phyloP scores from a whole-genome alignment of 2,797 vertebrate species.

The Myotis myotis region DNA sequence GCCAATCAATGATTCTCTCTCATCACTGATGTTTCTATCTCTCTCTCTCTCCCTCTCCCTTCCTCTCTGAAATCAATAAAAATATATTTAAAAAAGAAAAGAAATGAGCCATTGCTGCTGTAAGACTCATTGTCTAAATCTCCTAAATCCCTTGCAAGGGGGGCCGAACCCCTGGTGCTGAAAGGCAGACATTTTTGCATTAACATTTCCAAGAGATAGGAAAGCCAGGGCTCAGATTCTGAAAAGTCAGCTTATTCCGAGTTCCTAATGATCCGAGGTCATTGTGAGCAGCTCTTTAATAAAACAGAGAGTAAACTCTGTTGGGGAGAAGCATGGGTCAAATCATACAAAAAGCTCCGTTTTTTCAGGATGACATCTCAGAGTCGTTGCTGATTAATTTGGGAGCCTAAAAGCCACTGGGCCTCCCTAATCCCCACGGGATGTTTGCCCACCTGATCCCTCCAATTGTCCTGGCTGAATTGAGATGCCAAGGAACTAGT shows the following conservation, averaged over 20 bases:
- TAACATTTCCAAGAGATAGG: background rate
- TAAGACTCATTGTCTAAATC: constrained; percentile 1
- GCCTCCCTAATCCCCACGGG: background rate
- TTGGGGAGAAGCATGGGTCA: background rate
- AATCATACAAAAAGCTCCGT: background rate
- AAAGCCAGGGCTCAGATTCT: background rate
- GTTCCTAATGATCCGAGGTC: background rate
- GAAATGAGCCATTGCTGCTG: background rate
- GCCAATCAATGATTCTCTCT: too few relatives aligned
- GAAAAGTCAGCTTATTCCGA: background rate
- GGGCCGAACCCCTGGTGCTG: background rate
- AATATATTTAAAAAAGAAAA: background rate
- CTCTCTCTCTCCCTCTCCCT: too few relatives aligned
- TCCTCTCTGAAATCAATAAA: too few relatives aligned
- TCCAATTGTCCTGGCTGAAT: background rate
- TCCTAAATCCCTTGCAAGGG: background rate
- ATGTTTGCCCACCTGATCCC: background rate
- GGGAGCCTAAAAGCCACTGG: background rate
- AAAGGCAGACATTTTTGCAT: background rate
- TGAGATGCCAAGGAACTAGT: background rate
- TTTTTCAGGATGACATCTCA: background rate
- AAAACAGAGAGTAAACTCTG: background rate
- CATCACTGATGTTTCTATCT: too few relatives aligned
- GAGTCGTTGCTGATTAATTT: background rate
- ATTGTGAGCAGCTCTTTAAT: background rate